These are phyloP conservation scores for Palythoa caribaeorum DNA, from an alignment of 92 coral and sea anemone genomes.

Conservation along the genomic window DNA sequence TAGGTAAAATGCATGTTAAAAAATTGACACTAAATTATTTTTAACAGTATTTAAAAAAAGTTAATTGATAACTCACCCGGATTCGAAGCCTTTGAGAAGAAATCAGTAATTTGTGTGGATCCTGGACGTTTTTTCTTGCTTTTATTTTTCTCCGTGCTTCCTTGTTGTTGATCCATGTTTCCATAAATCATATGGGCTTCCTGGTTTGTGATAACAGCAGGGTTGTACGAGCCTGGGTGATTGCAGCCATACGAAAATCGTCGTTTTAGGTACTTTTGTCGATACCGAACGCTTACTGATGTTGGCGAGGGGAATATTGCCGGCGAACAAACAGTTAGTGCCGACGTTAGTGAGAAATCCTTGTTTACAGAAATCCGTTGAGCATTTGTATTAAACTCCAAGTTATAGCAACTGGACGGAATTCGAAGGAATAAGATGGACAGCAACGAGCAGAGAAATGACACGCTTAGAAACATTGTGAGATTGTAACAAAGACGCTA, in stretches of 20 bases:
- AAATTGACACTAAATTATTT: slow-evolving; percentile 23
- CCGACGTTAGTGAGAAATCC: slow-evolving; percentile 30
- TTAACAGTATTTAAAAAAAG: slow-evolving; percentile 31
- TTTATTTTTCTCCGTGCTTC: slow-evolving; percentile 38
- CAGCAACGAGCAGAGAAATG: slow-evolving; percentile 44
- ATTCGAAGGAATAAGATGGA: slow-evolving; percentile 43
- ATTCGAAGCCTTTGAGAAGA: slow-evolving; percentile 26
- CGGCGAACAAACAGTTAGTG: slow-evolving; percentile 33
- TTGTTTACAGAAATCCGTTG: slow-evolving; percentile 28
- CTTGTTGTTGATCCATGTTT: slow-evolving; percentile 51
- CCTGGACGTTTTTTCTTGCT: slow-evolving; percentile 30
- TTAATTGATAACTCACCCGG: slow-evolving; percentile 32
- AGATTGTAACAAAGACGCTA: slow-evolving; percentile 44
- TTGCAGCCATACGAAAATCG: slow-evolving; percentile 57
- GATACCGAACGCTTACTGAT: slow-evolving; percentile 45
- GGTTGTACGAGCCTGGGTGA: slow-evolving; percentile 63
- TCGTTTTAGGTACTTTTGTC: slow-evolving; percentile 52
- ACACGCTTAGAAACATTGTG: slow-evolving; percentile 40
- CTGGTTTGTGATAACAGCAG: slow-evolving; percentile 60
- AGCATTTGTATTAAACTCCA: slow-evolving; percentile 35
- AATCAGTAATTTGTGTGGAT: slow-evolving; percentile 32
- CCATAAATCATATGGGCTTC: slow-evolving; percentile 58
- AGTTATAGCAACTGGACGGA: slow-evolving; percentile 37
- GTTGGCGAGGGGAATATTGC: slow-evolving; percentile 46
- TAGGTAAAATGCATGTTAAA: slow-evolving; percentile 33